Evolutionary conservation across 2,888 invertebrate species (phyloP).

Genomic region (Formica aserva): DNA sequence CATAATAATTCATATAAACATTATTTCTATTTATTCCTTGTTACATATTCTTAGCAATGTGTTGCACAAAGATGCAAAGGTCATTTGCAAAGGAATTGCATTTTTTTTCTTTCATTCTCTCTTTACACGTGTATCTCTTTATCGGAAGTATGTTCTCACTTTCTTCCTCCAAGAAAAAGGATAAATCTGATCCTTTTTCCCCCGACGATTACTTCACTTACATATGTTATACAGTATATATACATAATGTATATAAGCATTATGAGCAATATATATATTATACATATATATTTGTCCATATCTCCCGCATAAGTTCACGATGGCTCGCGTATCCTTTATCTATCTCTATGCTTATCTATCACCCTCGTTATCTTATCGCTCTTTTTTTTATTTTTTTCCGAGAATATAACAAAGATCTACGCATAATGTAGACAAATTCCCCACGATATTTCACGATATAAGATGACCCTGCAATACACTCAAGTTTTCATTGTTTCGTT

Average conservation of each 20-base stretch:
- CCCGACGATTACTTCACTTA: conserved; percentile 53
- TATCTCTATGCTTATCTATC: conserved; percentile 35
- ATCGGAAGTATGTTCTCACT: background rate
- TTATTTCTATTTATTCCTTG: conserved; percentile 83
- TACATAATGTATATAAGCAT: conserved; percentile 80
- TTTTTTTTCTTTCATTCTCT: conserved; percentile 50
- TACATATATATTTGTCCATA: conserved; percentile 76
- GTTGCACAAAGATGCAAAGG: conserved; percentile 65
- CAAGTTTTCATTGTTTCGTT: conserved; percentile 64
- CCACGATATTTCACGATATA: conserved; percentile 50
- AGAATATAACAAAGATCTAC: conserved; percentile 69
- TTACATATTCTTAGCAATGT: conserved; percentile 72
- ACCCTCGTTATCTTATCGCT: background rate
- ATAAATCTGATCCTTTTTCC: conserved; percentile 36
- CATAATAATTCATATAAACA: conserved; percentile 85
- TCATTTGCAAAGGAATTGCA: conserved; percentile 68
- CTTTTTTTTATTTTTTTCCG: conserved; percentile 29
- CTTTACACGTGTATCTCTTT: conserved; percentile 30
- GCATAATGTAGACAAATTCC: conserved; percentile 61
- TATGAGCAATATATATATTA: conserved; percentile 78
- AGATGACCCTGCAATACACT: conserved; percentile 63
- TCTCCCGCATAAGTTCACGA: conserved; percentile 50
- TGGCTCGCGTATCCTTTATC: conserved; percentile 40
- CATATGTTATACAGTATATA: conserved; percentile 75
- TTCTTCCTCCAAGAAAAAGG: conserved; percentile 1